These are phyloP conservation scores for Lordiphosa fenestrarum DNA, from an alignment of 2,888 invertebrate species.

Conservation along the genomic window DNA sequence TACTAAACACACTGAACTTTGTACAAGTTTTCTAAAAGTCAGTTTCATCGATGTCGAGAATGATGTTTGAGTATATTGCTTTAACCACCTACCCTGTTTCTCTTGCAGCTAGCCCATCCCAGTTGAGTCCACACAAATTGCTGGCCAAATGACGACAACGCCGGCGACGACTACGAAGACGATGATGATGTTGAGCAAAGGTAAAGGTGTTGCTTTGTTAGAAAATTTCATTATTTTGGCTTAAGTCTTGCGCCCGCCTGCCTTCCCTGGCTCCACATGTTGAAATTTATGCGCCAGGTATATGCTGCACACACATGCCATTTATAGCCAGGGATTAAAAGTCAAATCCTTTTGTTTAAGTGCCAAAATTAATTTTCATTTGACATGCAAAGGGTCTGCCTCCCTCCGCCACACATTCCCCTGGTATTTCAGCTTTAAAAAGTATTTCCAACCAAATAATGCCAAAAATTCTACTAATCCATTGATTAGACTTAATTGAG, in stretches of 20 bases:
- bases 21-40: too few relatives aligned
- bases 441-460: slow-evolving; percentile 47
- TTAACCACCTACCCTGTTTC: too few relatives aligned
- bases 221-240: slow-evolving; percentile 73
- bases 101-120: slow-evolving; percentile 1
- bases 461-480: slow-evolving; percentile 69
- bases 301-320: slow-evolving; percentile 59
- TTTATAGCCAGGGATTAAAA: slow-evolving; percentile 75
- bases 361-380: slow-evolving; percentile 74
- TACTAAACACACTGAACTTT: too few relatives aligned
- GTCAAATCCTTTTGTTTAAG: slow-evolving; percentile 73
- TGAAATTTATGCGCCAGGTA: slow-evolving; percentile 50
- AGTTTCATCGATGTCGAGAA: too few relatives aligned
- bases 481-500: slow-evolving; percentile 72
- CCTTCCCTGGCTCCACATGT: slow-evolving; percentile 11
- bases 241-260: slow-evolving; percentile 39
- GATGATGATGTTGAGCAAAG: slow-evolving; percentile 36
- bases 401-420: slow-evolving; percentile 19
- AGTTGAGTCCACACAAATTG: slow-evolving; percentile 59
- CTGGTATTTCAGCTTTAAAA: slow-evolving; percentile 7
- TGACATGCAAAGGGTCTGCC: slow-evolving; percentile 64
- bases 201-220: slow-evolving; percentile 70
- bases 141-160: slow-evolving; percentile 42
- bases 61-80: too few relatives aligned
- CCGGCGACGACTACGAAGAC: slow-evolving; percentile 24